Base-by-base conservation (phyloP, 2,797 vertebrate genomes). In the Xenentodon cancila region DNA sequence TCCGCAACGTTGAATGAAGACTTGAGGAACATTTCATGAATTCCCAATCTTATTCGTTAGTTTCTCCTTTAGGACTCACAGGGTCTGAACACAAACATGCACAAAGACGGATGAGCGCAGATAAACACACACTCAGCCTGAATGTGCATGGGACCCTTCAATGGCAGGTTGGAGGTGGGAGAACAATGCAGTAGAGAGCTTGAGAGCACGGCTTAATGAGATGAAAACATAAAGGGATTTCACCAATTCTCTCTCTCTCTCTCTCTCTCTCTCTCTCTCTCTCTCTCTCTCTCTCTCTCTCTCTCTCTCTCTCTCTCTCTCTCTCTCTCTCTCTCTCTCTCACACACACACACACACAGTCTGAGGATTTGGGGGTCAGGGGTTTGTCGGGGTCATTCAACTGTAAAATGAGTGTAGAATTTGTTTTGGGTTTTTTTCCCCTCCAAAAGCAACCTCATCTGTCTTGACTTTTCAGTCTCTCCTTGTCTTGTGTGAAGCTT, bases 371-470 rank as follows among this genome's bases (percentile, higher is more conserved):
- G 43, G 47, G 71, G 85, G 77, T 84, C 75, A 72, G 61, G 59
- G 82, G 76, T 83, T 60, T 64, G 74, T 70, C 44, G 0, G 64
- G 67, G 58, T 82, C 65, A 69, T 64, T 90, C 81, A 88, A 74
- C 84, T 87, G 87, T 88, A 80, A 91, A 89, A 87, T 88, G 57
- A 75, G 84, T 79, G 69, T 64, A 60, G 73, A 60, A 71, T 25
- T 25, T 25, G 25, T 25, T 25, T 25, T 25, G 25, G 3, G 3
- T 25, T 25, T 84, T 76, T 65, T 69, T 71, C 17, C 34, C n/a
- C 19, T 46, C 45, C 83, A 65, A 81, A 82, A 84, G 80, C 68
- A 73, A 54, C 61, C 20, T 71, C 68, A 78, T 76, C 58, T 71
- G 27, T n/a, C 27, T 53, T 51, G 44, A 47, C 56, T 37, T 46